These are phyloP conservation scores for Leiothrix lutea DNA, from an alignment of 2,113 vertebrate species.

Conservation along the genomic window DNA sequence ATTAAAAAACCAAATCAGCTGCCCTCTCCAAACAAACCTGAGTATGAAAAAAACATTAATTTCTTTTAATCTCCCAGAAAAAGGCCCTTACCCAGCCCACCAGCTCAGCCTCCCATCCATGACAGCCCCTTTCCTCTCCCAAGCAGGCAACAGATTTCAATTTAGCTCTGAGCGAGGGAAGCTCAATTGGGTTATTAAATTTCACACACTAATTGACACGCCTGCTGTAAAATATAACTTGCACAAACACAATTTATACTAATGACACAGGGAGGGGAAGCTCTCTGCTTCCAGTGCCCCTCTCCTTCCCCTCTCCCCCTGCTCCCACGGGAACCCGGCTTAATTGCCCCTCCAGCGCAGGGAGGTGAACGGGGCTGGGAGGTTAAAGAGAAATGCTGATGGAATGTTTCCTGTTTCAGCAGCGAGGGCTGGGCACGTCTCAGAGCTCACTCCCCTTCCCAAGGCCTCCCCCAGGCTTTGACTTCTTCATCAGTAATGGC, in stretches of 20 bases:
- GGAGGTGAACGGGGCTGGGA: slow-evolving; percentile 19
- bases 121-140: background rate
- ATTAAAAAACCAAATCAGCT: background rate
- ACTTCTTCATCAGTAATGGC: slow-evolving; percentile 14
- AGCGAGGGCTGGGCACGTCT: background rate
- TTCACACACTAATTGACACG: slow-evolving; percentile 71
- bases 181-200: slow-evolving; percentile 70
- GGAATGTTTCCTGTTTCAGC: slow-evolving; percentile 29
- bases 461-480: background rate
- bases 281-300: slow-evolving; percentile 25
- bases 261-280: slow-evolving; percentile 41
- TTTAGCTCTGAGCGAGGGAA: slow-evolving; percentile 51
- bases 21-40: background rate
- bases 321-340: background rate
- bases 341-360: slow-evolving; percentile 25
- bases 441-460: background rate
- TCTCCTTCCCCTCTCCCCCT: background rate
- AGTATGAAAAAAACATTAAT: background rate
- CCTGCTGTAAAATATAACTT: slow-evolving; percentile 60
- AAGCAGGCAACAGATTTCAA: slow-evolving; percentile 60
- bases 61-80: background rate
- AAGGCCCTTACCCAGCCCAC: background rate
- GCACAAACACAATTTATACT: slow-evolving; percentile 68
- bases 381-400: slow-evolving; percentile 47
- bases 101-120: background rate